A percentile compares a stretch with the other conserved stretches of the same genome.
Evolutionary conservation across 2,113 vertebrate species (phyloP).

Genomic region (Atherinomorus stipes): DNA sequence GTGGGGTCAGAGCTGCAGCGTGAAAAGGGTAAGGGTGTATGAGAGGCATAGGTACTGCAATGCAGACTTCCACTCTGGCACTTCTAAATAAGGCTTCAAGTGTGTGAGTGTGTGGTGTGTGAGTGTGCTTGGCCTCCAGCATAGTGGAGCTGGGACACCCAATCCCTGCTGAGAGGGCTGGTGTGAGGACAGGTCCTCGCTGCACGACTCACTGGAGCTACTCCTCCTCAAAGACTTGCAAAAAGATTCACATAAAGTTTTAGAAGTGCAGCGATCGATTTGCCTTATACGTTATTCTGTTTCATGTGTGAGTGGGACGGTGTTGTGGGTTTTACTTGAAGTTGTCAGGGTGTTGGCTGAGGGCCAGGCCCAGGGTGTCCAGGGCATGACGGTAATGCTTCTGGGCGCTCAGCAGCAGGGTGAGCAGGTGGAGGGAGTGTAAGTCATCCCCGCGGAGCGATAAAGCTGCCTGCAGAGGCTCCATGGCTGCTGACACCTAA

Average conservation of each 20-base stretch:
- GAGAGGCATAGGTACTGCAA: slow-evolving; percentile 64
- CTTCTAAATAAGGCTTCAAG: slow-evolving; percentile 71
- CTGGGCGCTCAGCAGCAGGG: slow-evolving; percentile 94
- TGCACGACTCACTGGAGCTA: slow-evolving; percentile 43
- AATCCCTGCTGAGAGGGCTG: slow-evolving; percentile 60
- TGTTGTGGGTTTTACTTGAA: slow-evolving; percentile 87
- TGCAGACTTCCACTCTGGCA: slow-evolving; percentile 69
- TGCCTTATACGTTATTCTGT: slow-evolving; percentile 15
- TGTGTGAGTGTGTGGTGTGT: slow-evolving; percentile 49
- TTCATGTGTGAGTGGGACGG: slow-evolving; percentile 8
- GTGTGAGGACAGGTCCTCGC: slow-evolving; percentile 34
- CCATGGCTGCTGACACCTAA: slow-evolving; percentile 92
- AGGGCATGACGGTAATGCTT: slow-evolving; percentile 93
- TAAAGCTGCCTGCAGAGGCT: slow-evolving; percentile 89
- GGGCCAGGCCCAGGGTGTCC: slow-evolving; percentile 90
- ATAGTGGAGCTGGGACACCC: slow-evolving; percentile 59
- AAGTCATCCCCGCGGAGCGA: slow-evolving; percentile 87
- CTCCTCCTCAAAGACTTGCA: slow-evolving; percentile 19
- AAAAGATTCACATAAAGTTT: slow-evolving; percentile 17
- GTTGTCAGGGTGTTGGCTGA: slow-evolving; percentile 92
- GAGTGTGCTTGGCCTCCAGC: slow-evolving; percentile 44
- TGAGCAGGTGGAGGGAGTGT: slow-evolving; percentile 92
- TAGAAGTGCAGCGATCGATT: slow-evolving; percentile 10
- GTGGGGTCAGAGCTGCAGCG: slow-evolving; percentile 57
- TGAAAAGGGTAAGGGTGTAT: slow-evolving; percentile 62